phyloP scores from a whole-genome alignment of 1,140 invertebrate species.

The Druon quercuslanigerum region DNA sequence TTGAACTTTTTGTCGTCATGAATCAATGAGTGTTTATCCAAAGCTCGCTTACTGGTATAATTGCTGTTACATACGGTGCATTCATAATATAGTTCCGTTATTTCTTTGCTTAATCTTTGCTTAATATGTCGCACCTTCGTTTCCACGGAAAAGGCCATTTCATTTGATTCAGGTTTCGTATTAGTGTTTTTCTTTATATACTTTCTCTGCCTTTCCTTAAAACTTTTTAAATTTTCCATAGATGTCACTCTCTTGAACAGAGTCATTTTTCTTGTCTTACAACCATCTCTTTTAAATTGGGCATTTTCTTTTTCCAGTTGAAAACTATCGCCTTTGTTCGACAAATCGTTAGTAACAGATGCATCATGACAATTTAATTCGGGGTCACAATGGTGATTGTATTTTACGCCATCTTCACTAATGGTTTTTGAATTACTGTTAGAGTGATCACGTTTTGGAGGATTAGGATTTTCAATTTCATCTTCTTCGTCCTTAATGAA shows the following conservation, averaged over 20 bases:
- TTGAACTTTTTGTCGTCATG: conserved; percentile 52
- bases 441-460: conserved; percentile 28
- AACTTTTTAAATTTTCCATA: conserved; percentile 63
- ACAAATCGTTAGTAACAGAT: neutral
- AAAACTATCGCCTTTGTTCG: neutral
- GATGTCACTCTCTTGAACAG: conserved; percentile 66
- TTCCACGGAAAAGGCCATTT: conserved; percentile 38
- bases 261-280: conserved; percentile 54
- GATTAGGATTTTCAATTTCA: conserved; percentile 12
- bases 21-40: conserved; percentile 51
- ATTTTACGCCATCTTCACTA: neutral
- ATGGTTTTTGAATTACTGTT: conserved; percentile 38
- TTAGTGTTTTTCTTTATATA: conserved; percentile 61
- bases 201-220: conserved; percentile 64
- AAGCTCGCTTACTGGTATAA: conserved; percentile 55
- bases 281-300: conserved; percentile 44
- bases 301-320: conserved; percentile 43
- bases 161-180: conserved; percentile 43
- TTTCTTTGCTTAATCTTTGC: conserved; percentile 16
- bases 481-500: conserved; percentile 33
- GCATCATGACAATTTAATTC: conserved; percentile 1
- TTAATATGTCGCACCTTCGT: conserved; percentile 23
- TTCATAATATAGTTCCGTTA: conserved; percentile 36
- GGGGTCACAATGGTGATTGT: neutral
- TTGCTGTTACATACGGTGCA: conserved; percentile 53